phyloP scores from a whole-genome alignment of 2,113 vertebrate species.

The Muntiacus reevesi region DNA sequence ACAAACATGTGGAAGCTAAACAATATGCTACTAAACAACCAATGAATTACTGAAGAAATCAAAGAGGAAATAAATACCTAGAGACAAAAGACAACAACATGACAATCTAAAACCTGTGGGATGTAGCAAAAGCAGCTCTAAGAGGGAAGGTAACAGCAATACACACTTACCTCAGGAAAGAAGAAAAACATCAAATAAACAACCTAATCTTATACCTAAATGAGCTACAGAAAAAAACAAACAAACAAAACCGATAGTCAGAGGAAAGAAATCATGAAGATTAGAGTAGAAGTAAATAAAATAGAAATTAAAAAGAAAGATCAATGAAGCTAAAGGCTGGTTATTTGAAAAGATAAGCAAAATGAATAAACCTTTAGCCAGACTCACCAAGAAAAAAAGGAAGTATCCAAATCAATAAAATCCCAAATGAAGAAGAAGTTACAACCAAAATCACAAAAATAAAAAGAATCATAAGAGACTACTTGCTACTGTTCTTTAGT shows the following conservation, averaged over 20 bases:
- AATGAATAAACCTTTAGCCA: neutral
- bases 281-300: neutral
- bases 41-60: neutral
- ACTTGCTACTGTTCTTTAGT: neutral
- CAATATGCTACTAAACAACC: neutral
- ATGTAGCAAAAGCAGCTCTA: neutral
- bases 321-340: neutral
- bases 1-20: neutral
- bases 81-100: neutral
- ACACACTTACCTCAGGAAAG: neutral
- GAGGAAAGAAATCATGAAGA: neutral
- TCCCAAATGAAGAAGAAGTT: neutral
- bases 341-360: neutral
- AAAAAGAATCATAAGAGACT: neutral
- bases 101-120: neutral
- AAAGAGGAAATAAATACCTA: neutral
- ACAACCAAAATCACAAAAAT: neutral
- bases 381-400: neutral
- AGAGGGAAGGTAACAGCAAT: neutral
- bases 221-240: neutral
- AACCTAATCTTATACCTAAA: neutral
- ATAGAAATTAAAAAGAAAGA: neutral
- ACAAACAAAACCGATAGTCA: neutral
- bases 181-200: neutral
- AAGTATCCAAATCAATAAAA: neutral